Evolutionary conservation across 2,797 vertebrate genomes (phyloP), one percentile per base, ranked within the genome.

Genomic region (Cryptoprocta ferox): DNA sequence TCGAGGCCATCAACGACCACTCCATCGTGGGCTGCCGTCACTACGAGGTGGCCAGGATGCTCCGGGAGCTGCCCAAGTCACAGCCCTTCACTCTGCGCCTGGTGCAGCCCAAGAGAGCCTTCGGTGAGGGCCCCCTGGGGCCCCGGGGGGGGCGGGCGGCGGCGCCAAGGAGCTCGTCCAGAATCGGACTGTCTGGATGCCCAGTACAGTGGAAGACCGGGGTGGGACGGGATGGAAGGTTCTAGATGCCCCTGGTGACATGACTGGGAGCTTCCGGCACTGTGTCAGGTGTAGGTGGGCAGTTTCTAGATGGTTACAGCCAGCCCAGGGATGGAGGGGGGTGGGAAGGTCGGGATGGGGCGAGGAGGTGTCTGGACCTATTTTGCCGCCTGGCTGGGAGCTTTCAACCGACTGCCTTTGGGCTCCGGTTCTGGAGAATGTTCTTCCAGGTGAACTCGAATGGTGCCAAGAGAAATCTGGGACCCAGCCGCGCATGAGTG

Each of bases 21-120:
- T 99, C 99, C 96, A 99, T 99, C 8, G 99, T 99, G 2, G 99
- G 99, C 83, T 99, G 99, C 98, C 99, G 99, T 32, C 99, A 99
- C 98, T 99, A 99, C 0, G 99, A 99, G 98, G 99, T 99, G 78
- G 99, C 99, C 28, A 99, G 99, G 98, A 99, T 99, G 99, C 98
- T 99, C 24, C 99, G 99, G 32, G 99, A 99, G 97, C 99, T 99
- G 95, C 99, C 99, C 0, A 99, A 99, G 96, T 99, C 99, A 1
- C 98, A 98, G 53, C 99, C 99, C 4, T 99, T 99, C 99, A 99
- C 99, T 5, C 99, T 99, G 11, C 98, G 99, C 42, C 98, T 99
- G 92, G 99, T 99, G 35, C 99, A 99, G 95, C 99, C 99, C 70
- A 99, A 99, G 98, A 99, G 99, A 73, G 99, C 99, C n/a, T 99